A percentile compares a stretch with the other conserved stretches of the same genome.
These are phyloP conservation scores for Malacoraja senta DNA, from an alignment of 2,797 vertebrate genomes.

Conservation along the genomic window DNA sequence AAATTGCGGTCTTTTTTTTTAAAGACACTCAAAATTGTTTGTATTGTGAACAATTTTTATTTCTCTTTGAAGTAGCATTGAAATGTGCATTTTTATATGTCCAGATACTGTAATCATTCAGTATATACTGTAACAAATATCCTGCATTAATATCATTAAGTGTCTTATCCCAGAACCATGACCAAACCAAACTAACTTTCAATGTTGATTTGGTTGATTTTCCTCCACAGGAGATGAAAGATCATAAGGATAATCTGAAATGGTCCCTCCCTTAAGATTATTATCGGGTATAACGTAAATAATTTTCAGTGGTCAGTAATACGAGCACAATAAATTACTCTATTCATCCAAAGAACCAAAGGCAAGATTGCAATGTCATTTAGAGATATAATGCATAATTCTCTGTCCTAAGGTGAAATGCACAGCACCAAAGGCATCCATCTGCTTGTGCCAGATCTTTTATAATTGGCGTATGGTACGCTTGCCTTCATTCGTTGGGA, in stretches of 20 bases:
- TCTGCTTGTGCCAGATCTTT: not conserved
- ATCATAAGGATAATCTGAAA: not conserved
- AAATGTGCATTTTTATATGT: not conserved
- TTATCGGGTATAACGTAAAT: not conserved
- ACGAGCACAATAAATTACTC: not conserved
- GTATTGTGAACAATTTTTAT: not conserved
- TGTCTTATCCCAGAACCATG: not conserved
- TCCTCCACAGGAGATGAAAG: not conserved
- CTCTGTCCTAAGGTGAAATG: not conserved
- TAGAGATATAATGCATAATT: not conserved
- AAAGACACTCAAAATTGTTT: not conserved
- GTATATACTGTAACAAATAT: not conserved
- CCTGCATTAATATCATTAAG: not conserved
- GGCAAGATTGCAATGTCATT: not conserved
- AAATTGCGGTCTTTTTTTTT: not conserved
- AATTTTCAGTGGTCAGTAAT: not conserved
- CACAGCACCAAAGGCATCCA: not conserved
- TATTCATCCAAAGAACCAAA: not conserved
- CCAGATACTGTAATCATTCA: not conserved
- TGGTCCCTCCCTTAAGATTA: not conserved
- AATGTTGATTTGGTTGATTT: not conserved
- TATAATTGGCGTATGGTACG: too few species aligned
- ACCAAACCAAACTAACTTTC: not conserved
- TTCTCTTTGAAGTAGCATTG: not conserved
- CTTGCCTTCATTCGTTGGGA: too few species aligned